Base-by-base conservation (phyloP, 2,888 invertebrate species). In the Cosmia trapezina region DNA sequence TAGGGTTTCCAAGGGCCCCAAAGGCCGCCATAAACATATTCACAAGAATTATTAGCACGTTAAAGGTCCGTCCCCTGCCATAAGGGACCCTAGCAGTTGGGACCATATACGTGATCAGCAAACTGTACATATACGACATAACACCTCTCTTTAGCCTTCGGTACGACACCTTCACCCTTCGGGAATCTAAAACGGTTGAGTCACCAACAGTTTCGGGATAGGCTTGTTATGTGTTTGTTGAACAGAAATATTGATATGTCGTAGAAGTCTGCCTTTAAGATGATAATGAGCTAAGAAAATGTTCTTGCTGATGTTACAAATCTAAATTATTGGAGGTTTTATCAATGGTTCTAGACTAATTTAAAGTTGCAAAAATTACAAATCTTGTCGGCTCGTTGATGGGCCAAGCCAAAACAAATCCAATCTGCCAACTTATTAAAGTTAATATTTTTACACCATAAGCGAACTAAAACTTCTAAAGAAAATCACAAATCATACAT, bases 41-140 rank as follows among this genome's bases (percentile, higher is more conserved):
- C 14, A 56, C 51, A 7, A 47, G 28, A 65, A 80, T 66, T 57
- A 80, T 80, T 73, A 62, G 56, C 66, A 61, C 14, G 49, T 47
- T 57, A 37, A 57, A 54, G 63, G 12, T 28, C 28, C 45, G 43
- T 54, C 62, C 53, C 22, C 22, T n/a, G 59, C 17, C 81, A 41
- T 45, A 12, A 51, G 69, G 17, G 45, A 5, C n/a, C 53, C 14
- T 12, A 37, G 17, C 51, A 33, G 37, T n/a, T 22, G 43, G 19
- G 49, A 41, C 22, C 53, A 54, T 22, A 28, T 1, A 22, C 74
- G 51, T 14, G 41, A 66, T 74, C 66, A 64, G 67, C n/a, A 12
- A 49, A 47, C 43, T 64, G 22, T 60, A 74, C 56, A 51, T 51
- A 51, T 73, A 33, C 43, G 67, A 63, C 12, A 28, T 78, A 17